Evolutionary conservation across 1,140 invertebrate species (phyloP), one percentile per base, ranked within the genome.

Genomic region (Physella acuta): DNA sequence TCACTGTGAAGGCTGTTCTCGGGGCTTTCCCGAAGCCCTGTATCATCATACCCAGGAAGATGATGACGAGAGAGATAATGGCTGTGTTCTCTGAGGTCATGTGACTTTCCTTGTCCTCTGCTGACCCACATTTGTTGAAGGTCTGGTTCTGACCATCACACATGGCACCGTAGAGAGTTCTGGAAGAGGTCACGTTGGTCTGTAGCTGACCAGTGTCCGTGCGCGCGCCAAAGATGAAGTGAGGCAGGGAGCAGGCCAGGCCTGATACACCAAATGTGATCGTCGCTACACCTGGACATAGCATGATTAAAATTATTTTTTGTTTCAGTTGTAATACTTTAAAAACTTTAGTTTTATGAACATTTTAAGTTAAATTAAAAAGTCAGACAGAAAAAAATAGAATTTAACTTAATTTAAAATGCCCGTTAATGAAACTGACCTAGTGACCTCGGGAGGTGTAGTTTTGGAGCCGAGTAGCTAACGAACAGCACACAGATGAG

Each of bases 221-320:
- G 52, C n/a, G n/a, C 0, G 71, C 66, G 8, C 68, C 69, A 26
- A 71, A 70, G 17, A 78, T 56, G 33, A 78, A 78, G 36, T 76
- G 68, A 4, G 77, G 77, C 20, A 78, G 24, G 16, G 70, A 69
- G 44, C 78, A 76, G 1, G 73, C 2, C 2, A 79, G 62, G 2
- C 74, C 78, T 0, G 76, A 74, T 0, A 76, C 8, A 14, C 78
- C 76, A 37, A 78, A 79, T 0, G 75, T n/a, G 5, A 76, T 26
- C 16, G 76, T 75, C 1, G 68, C 55, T 0, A 68, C 1, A 20
- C 71, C 70, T 24, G 49, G 37, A 53, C 30, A 56, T 56, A n/a
- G n/a, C n/a, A n/a, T n/a, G n/a, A n/a, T n/a, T n/a, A n/a, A n/a
- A n/a, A n/a, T n/a, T n/a, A n/a, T n/a, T n/a, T n/a, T n/a, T n/a